These are phyloP conservation scores for Onychomys arenicola DNA, from an alignment of 2,797 vertebrate genomes.

Conservation along the genomic window DNA sequence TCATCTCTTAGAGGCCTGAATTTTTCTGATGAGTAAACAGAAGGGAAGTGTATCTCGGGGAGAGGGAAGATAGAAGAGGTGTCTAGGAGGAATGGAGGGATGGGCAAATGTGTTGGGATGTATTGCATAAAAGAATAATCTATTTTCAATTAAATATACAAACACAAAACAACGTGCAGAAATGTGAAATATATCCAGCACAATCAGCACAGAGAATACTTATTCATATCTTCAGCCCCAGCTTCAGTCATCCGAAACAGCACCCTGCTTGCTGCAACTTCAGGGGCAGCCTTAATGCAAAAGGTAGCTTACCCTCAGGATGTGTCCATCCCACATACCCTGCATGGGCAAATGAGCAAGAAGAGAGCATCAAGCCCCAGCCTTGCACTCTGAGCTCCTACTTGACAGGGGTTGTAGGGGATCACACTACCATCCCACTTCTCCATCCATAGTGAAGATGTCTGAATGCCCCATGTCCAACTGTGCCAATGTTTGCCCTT, in stretches of 20 bases:
- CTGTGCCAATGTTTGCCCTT: not conserved
- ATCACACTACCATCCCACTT: not conserved
- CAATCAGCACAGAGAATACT: not conserved
- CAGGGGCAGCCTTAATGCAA: not conserved
- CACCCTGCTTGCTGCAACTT: too few relatives aligned
- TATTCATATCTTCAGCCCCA: rapidly evolving
- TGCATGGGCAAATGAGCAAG: not conserved
- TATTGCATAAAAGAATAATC: not conserved
- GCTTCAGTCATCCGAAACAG: not conserved
- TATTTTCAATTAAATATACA: not conserved
- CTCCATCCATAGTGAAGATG: not conserved
- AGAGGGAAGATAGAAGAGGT: rapidly evolving
- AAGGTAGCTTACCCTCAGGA: rapidly evolving
- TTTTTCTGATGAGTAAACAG: not conserved
- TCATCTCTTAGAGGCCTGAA: not conserved
- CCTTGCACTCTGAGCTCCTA: not conserved
- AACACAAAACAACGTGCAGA: too few relatives aligned
- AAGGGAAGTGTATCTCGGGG: rapidly evolving
- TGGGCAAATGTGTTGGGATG: not conserved
- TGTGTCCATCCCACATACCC: rapidly evolving
- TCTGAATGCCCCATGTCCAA: not conserved
- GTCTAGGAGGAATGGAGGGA: too few relatives aligned
- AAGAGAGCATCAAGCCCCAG: not conserved
- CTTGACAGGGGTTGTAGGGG: not conserved
- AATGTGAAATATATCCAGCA: not conserved